Evolutionary conservation across 2,888 invertebrate species (phyloP), one percentile per base, ranked within the genome.

Genomic region (Fragum fragum): DNA sequence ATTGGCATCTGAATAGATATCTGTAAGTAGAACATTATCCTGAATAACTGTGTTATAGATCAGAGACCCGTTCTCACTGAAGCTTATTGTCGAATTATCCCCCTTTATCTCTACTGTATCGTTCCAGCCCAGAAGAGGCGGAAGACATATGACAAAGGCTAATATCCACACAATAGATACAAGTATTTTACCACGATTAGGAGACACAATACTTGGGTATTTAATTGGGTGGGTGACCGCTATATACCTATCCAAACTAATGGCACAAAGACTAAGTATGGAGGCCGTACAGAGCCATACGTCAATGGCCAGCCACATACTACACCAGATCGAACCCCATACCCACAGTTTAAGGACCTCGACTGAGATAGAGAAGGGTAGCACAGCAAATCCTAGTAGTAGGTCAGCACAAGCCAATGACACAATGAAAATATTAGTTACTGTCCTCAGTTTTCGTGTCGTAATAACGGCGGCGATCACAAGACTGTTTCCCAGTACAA

Each of bases 201-300:
- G 85, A 0, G 93, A 93, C 90, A 94, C 92, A 96, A 91, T 97
- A 96, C 98, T 88, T 97, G 92, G 94, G 86, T 95, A 95, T 42
- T 93, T 92, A 88, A 95, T 93, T 2, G 95, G 95, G 70, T 94
- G 92, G 23, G 93, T 92, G 42, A 95, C 95, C 89, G 96, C 95
- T 75, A 95, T 97, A 95, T 98, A 99, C 75, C 99, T 96, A 95
- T 99, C 99, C 94, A 99, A 96, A 69, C 99, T 98, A 94, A 99
- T 99, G 90, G 99, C 99, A 95, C 99, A 99, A 86, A 99, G 96
- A 95, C 99, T 99, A 90, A 99, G 96, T 93, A 99, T 99, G 93
- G 99, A 99, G 71, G 99, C 99, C 78, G 99, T 99, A 91, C 98
- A 99, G 95, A 99, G 99, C 97, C 99, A 98, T 93, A 99, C 98